Evolutionary conservation across 2,797 vertebrate genomes (phyloP).

Genomic region (Parauchenoglanis punctatus): DNA sequence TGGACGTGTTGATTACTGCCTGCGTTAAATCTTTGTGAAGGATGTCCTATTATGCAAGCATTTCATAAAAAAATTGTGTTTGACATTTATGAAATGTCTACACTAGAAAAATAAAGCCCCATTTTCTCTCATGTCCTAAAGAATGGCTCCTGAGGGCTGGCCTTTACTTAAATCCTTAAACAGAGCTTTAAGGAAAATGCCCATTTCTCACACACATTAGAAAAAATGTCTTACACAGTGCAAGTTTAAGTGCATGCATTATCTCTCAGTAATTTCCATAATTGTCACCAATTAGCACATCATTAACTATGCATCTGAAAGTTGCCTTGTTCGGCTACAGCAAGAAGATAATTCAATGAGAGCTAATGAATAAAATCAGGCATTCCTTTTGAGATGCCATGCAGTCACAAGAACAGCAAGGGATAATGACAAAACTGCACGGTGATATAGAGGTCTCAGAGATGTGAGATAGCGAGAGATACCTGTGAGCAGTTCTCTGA

Average conservation of each 20-base stretch:
- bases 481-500: slow-evolving; percentile 98
- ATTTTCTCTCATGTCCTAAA: slow-evolving; percentile 3
- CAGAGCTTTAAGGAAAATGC: slow-evolving; percentile 12
- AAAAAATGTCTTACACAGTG: slow-evolving; percentile 31
- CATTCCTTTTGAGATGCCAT: not conserved
- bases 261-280: slow-evolving; percentile 44
- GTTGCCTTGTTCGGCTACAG: slow-evolving; percentile 21
- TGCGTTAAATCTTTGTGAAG: slow-evolving; percentile 31
- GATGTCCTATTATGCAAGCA: slow-evolving; percentile 16
- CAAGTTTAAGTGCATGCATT: slow-evolving; percentile 31
- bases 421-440: not conserved
- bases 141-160: slow-evolving; percentile 10
- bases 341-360: not conserved
- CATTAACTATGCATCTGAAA: slow-evolving; percentile 51
- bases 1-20: slow-evolving; percentile 42
- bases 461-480: not conserved
- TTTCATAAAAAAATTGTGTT: slow-evolving; percentile 32
- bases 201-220: slow-evolving; percentile 15
- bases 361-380: not conserved
- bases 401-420: not conserved
- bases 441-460: not conserved
- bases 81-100: slow-evolving; percentile 52
- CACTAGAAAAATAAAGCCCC: slow-evolving; percentile 18
- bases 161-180: slow-evolving; percentile 31
- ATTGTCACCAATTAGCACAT: slow-evolving; percentile 44